Evolutionary conservation across 1,140 invertebrate genomes (phyloP), one percentile per base, ranked within the genome.

Genomic region (Drosophila malerkotliana): DNA sequence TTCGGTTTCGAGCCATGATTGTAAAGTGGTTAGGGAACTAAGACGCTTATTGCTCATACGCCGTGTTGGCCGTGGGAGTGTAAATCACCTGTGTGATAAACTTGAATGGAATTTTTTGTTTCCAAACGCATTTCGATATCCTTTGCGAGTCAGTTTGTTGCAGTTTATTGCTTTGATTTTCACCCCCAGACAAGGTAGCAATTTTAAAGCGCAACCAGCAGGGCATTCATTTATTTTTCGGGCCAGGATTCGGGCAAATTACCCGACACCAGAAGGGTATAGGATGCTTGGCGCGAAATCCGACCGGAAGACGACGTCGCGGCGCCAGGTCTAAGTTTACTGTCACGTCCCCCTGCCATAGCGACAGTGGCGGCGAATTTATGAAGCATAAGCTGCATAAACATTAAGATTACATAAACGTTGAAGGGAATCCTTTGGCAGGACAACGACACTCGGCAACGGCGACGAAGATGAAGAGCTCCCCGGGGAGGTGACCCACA

Each of bases 321-420:
- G 71, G 52, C 71, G 68, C 58, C 45, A 28, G n/a, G 14, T 37
- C 34, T 37, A 37, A 10, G 18, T 18, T 32, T 41, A n/a, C 8
- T 47, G 47, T 9, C 32, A 3, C 26, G 5, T 28, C 26, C 26
- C 6, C 26, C 24, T 39, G 39, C 21, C 28, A 49, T 26, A 21
- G 56, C 21, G 44, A 45, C 7, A n/a, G 37, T 26, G 48, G 63
- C 14, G 71, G 59, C 59, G 60, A 87, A 82, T 87, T 87, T 87
- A 87, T 87, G 79, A 88, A 87, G 83, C 83, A 87, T 87, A 87
- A 87, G 81, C 81, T 87, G 83, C 72, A 88, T 88, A 79, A 87
- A 88, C 83, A 87, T 87, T 87, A 79, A 87, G 83, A 87, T 87
- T 88, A 87, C 79, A 87, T 77, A 87, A 88, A 77, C 83, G 75